Evolutionary conservation across 2,888 invertebrate species (phyloP).

Genomic region (Tortrix viridana): DNA sequence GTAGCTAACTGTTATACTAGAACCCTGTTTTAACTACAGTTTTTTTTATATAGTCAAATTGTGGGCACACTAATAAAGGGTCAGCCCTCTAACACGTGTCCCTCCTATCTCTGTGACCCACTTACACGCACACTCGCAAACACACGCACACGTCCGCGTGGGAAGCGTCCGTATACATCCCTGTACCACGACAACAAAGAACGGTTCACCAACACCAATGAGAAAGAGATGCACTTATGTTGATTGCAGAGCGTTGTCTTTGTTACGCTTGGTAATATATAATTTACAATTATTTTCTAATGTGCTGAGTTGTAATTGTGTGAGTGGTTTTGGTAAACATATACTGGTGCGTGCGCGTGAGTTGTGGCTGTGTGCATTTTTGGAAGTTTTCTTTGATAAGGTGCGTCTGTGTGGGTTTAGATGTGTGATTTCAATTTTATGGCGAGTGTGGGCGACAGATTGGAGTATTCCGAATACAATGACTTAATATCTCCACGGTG

Average conservation of each 20-base stretch:
- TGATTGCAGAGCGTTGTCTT: constrained; percentile 3
- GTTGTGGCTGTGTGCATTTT: constrained; percentile 46
- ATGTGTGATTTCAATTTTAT: constrained; percentile 37
- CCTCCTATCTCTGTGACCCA: constrained; percentile 81
- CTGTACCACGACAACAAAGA: constrained; percentile 16
- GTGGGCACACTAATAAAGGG: constrained; percentile 61
- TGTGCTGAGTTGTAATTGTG: constrained; percentile 36
- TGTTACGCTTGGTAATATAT: not conserved
- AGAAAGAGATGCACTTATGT: constrained; percentile 23
- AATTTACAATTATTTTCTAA: not conserved
- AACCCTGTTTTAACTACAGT: no score
- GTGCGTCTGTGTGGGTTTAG: constrained; percentile 37
- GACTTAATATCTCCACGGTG: constrained; percentile 29
- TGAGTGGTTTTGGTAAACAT: constrained; percentile 59
- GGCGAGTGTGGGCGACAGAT: constrained; percentile 39
- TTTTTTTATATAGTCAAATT: constrained; percentile 1
- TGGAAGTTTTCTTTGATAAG: constrained; percentile 49
- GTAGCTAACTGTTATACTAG: no score
- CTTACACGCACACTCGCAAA: constrained; percentile 66
- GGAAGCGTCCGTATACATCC: constrained; percentile 52
- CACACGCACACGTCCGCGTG: constrained; percentile 44
- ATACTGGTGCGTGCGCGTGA: constrained; percentile 48
- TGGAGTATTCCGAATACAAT: constrained; percentile 28
- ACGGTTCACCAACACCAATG: constrained; percentile 8
- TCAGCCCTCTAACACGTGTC: constrained; percentile 81